Evolutionary conservation across 1,140 invertebrate genomes (phyloP).

Genomic region (Drosophila parabipectinata): DNA sequence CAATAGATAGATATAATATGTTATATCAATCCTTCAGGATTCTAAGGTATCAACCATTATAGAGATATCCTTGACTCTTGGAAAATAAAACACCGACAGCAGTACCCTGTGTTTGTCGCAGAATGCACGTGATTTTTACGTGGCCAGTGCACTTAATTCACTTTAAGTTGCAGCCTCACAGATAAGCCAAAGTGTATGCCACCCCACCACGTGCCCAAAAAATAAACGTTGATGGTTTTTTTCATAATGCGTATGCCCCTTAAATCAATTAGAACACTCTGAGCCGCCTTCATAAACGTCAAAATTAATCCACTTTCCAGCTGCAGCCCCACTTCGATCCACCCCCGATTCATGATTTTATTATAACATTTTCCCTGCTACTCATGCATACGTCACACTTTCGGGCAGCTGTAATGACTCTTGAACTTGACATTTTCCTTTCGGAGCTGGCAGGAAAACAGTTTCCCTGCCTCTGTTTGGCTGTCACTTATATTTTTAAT

Average conservation of each 20-base stretch:
- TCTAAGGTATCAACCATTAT: not conserved
- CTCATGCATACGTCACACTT: constrained; percentile 37
- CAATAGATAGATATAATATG: too few species aligned
- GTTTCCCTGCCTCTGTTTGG: constrained; percentile 28
- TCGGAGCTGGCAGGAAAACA: constrained; percentile 10
- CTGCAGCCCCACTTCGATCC: constrained; percentile 37
- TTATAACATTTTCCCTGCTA: constrained; percentile 15
- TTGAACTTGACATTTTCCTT: constrained; percentile 80
- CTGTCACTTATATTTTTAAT: constrained; percentile 79
- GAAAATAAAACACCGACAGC: not conserved
- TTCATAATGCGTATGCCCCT: constrained; percentile 42
- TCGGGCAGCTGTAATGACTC: constrained; percentile 68
- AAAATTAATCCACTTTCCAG: constrained; percentile 75
- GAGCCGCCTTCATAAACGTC: constrained; percentile 75
- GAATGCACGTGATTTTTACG: constrained; percentile 67
- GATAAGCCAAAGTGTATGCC: constrained; percentile 43
- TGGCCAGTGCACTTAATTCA: constrained; percentile 65
- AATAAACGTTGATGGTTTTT: constrained; percentile 14
- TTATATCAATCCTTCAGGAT: too few species aligned
- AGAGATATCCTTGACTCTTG: not conserved
- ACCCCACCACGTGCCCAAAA: constrained; percentile 21
- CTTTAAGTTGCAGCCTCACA: constrained; percentile 34
- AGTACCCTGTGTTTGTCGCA: constrained; percentile 10
- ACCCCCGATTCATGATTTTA: constrained; percentile 1
- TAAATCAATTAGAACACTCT: constrained; percentile 76